These are phyloP conservation scores for Callyntrura sp. DNA, from an alignment of 2,888 invertebrate genomes.

Conservation along the genomic window DNA sequence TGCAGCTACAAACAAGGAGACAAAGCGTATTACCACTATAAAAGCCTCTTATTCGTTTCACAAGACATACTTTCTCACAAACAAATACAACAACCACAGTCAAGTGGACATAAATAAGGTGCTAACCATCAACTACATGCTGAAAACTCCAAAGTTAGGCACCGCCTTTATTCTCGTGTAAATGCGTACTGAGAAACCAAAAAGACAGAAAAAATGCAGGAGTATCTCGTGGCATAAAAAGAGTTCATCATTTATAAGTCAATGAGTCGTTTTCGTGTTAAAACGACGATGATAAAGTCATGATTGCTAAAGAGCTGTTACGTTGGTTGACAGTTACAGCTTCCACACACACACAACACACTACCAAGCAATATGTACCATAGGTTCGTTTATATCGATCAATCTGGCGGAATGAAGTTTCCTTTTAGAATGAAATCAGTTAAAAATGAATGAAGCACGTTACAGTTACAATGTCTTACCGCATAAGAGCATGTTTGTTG, in stretches of 20 bases:
- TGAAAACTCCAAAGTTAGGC: constrained; percentile 25
- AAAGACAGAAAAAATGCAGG: background rate
- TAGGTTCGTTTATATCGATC: too few species aligned
- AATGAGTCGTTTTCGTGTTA: constrained; percentile 1
- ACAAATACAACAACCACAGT: background rate
- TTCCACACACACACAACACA: background rate
- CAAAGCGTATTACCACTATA: background rate
- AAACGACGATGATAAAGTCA: constrained; percentile 44
- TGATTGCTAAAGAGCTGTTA: constrained; percentile 2
- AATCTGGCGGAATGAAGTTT: too few species aligned
- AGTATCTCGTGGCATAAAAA: constrained; percentile 57
- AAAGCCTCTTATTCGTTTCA: background rate
- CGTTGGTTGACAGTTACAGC: constrained; percentile 4
- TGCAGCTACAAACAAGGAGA: background rate
- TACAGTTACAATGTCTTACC: too few species aligned
- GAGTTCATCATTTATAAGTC: background rate
- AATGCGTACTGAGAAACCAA: background rate
- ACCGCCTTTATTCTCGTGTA: constrained; percentile 38
- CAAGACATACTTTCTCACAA: background rate
- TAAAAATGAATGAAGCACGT: too few species aligned
- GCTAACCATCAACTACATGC: constrained; percentile 51
- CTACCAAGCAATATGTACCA: too few species aligned
- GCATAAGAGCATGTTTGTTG: background rate
- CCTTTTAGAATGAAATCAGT: too few species aligned
- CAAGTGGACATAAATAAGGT: constrained; percentile 32